Percentiles rank a stretch among this genome's conserved stretches.
Evolutionary conservation across 2,113 vertebrate species (phyloP).

Genomic region (Oophaga pumilio): DNA sequence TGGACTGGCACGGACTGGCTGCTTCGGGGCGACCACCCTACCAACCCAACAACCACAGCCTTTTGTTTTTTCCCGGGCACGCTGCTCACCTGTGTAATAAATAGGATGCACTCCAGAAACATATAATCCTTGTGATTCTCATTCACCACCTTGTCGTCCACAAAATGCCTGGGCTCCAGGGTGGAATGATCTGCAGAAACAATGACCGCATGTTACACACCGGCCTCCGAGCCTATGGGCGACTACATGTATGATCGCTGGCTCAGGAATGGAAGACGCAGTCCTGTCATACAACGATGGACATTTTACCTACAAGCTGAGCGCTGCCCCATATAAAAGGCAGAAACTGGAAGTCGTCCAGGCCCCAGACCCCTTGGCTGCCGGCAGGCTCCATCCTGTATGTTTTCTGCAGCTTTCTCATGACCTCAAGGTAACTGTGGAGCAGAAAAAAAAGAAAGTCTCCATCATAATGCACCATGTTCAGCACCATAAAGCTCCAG

Average conservation of each 20-base stretch:
- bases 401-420: slow-evolving; percentile 92
- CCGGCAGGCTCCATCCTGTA: slow-evolving; percentile 98
- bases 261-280: not conserved
- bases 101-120: slow-evolving; percentile 95
- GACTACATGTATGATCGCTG: not conserved
- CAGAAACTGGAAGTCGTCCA: slow-evolving; percentile 97
- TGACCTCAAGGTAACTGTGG: slow-evolving; percentile 87
- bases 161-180: slow-evolving; percentile 90
- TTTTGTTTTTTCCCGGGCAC: too few relatives aligned
- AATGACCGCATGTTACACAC: not conserved
- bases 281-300: not conserved
- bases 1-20: not conserved
- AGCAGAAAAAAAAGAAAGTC: not conserved
- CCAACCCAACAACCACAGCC: too few relatives aligned
- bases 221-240: not conserved
- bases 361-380: slow-evolving; percentile 96
- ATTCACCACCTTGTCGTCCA: slow-evolving; percentile 88
- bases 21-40: not conserved
- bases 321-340: slow-evolving; percentile 98
- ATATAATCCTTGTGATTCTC: slow-evolving; percentile 94
- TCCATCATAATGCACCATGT: not conserved
- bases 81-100: slow-evolving; percentile 82
- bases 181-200: slow-evolving; percentile 81
- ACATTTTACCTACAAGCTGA: slow-evolving; percentile 84
- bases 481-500: not conserved